phyloP scores from a whole-genome alignment of 2,113 vertebrate genomes.

The Myxocyprinus asiaticus region DNA sequence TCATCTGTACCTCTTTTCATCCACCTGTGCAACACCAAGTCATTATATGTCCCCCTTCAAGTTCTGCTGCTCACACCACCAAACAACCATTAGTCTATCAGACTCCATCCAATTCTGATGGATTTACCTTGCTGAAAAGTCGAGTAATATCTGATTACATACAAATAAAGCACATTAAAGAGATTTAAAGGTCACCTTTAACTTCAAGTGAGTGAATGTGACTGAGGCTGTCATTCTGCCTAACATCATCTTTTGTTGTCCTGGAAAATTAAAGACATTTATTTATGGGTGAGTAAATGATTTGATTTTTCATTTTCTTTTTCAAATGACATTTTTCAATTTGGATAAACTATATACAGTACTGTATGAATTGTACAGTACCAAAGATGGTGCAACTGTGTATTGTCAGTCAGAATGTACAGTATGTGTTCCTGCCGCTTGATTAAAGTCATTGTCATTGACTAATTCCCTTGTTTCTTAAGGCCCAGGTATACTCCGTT shows the following conservation, averaged over 20 bases:
- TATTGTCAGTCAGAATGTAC: neutral
- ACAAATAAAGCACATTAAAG: too few species aligned
- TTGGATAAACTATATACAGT: too few species aligned
- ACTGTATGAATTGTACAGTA: too few species aligned
- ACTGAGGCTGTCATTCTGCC: too few species aligned
- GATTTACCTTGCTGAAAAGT: neutral
- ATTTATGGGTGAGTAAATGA: too few species aligned
- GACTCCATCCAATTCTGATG: neutral
- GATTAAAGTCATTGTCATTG: neutral
- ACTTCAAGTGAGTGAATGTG: too few species aligned
- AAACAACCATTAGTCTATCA: conserved; percentile 1
- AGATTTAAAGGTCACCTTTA: too few species aligned
- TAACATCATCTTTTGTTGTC: too few species aligned
- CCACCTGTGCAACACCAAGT: conserved; percentile 3
- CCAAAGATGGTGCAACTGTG: too few species aligned
- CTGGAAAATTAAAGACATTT: too few species aligned
- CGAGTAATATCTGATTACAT: neutral
- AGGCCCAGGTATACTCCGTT: neutral
- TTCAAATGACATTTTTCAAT: too few species aligned
- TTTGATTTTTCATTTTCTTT: too few species aligned
- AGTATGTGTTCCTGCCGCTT: neutral
- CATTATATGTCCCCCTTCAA: neutral
- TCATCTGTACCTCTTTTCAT: neutral
- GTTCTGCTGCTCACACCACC: neutral
- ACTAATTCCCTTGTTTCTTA: neutral